Evolutionary conservation across 2,888 invertebrate genomes (phyloP).

Genomic region (Netelia melanura): DNA sequence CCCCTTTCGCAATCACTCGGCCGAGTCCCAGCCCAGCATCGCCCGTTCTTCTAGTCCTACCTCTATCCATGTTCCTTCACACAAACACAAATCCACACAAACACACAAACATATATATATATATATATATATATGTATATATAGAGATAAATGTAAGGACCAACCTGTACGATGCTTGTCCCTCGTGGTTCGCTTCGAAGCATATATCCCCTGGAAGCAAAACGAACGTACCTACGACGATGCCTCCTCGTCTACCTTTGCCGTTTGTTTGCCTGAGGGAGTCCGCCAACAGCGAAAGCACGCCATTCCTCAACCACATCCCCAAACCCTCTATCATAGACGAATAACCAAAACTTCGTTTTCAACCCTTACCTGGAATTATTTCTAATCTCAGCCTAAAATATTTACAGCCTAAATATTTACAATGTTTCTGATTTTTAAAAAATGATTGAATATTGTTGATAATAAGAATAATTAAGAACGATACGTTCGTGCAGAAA

Average conservation of each 20-base stretch:
- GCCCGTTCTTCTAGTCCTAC: not conserved
- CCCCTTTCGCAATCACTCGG: conserved; percentile 5
- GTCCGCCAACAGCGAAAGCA: conserved; percentile 3
- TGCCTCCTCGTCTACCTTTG: conserved; percentile 68
- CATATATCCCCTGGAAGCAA: conserved; percentile 43
- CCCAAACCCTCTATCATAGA: not conserved
- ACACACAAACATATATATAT: not conserved
- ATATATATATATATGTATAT: not conserved
- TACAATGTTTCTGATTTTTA: too few species aligned
- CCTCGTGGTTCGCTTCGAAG: conserved; percentile 61
- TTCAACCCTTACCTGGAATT: not conserved
- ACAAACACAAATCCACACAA: not conserved
- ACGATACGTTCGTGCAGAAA: too few species aligned
- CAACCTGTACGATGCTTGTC: conserved; percentile 61
- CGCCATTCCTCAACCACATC: not conserved
- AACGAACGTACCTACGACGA: conserved; percentile 63
- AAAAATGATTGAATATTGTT: too few species aligned
- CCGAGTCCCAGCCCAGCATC: conserved; percentile 37
- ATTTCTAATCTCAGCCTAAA: too few species aligned
- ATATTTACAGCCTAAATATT: too few species aligned
- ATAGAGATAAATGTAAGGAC: conserved; percentile 32
- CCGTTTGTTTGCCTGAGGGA: conserved; percentile 69
- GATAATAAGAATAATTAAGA: too few species aligned
- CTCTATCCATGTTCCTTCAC: not conserved
- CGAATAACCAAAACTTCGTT: not conserved